phyloP scores from a whole-genome alignment of 2,888 invertebrate species.

The Xestobium rufovillosum region DNA sequence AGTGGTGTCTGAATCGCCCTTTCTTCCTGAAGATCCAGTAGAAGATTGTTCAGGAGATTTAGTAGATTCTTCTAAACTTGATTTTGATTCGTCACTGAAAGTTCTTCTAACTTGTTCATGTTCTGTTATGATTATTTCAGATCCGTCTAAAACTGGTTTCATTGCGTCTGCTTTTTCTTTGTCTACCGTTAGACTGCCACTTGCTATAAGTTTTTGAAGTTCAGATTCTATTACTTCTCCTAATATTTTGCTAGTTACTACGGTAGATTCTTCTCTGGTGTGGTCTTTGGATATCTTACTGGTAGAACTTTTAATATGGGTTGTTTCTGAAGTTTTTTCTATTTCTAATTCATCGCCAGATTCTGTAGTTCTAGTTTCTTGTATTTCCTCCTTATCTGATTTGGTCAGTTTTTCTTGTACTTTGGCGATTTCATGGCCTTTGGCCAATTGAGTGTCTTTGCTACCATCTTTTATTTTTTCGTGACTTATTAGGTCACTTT shows the following conservation, averaged over 20 bases:
- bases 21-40: conserved; percentile 37
- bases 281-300: conserved; percentile 23
- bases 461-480: conserved; percentile 21
- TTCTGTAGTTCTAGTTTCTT: conserved; percentile 26
- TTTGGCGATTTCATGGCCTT: conserved; percentile 13
- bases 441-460: conserved; percentile 14
- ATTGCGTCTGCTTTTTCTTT: conserved; percentile 16
- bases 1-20: conserved; percentile 34
- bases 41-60: conserved; percentile 50
- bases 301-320: conserved; percentile 18
- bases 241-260: conserved; percentile 26
- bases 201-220: conserved; percentile 18
- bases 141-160: conserved; percentile 8
- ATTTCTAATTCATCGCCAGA: conserved; percentile 25
- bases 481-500: conserved; percentile 18
- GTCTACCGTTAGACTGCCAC: conserved; percentile 20
- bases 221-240: conserved; percentile 25
- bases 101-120: conserved; percentile 38
- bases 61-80: conserved; percentile 40
- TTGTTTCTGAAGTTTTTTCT: conserved; percentile 10
- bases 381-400: conserved; percentile 18
- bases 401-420: not conserved
- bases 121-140: conserved; percentile 11
- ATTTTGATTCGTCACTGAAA: conserved; percentile 45
- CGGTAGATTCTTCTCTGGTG: conserved; percentile 26